A percentile compares a stretch with the other conserved stretches of the same genome.
Evolutionary conservation across 2,113 vertebrate species (phyloP).

Genomic region (Manacus vitellinus): DNA sequence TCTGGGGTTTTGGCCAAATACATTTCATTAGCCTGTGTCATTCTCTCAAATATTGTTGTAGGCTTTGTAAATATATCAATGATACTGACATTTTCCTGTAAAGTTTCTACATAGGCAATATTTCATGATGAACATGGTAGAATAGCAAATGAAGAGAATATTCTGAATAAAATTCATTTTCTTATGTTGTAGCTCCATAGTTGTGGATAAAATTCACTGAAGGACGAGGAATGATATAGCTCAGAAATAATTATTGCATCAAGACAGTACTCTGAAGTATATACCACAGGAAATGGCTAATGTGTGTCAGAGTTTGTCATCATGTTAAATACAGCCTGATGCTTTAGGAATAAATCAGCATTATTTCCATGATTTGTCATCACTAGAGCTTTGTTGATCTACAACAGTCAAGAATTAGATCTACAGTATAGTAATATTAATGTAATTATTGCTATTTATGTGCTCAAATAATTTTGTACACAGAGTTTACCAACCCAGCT

Average conservation of each 20-base stretch:
- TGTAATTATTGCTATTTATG: not conserved
- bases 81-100: not conserved
- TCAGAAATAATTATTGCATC: not conserved
- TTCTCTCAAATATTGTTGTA: not conserved
- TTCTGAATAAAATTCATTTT: not conserved
- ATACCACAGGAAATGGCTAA: not conserved
- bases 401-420: not conserved
- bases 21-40: not conserved
- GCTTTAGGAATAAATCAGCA: not conserved
- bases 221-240: not conserved
- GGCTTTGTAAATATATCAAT: not conserved
- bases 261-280: not conserved
- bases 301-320: not conserved
- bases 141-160: not conserved
- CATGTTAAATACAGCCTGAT: not conserved
- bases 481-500: not conserved
- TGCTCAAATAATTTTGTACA: not conserved
- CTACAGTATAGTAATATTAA: not conserved
- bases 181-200: not conserved
- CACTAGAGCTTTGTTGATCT: not conserved
- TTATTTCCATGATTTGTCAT: not conserved
- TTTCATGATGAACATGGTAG: fast-evolving
- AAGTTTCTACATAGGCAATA: not conserved
- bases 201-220: not conserved
- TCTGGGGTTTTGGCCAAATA: not conserved